Conservation (phyloP, 2,797 vertebrate genomes). For the Onychomys leucogaster region DNA sequence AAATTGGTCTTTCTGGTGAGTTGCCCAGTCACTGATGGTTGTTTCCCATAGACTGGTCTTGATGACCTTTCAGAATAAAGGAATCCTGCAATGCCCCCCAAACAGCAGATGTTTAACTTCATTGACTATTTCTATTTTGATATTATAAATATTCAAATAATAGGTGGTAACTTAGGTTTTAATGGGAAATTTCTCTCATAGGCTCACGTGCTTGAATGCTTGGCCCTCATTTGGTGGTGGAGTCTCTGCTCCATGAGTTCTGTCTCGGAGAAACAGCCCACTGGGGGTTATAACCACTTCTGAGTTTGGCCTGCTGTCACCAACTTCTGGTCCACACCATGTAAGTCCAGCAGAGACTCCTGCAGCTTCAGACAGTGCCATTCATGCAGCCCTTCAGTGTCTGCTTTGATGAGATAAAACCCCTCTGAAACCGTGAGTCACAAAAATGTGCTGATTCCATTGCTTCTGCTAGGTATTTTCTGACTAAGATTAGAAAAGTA, state of each 20-base stretch:
- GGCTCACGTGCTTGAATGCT: not conserved
- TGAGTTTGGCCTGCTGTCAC: not conserved
- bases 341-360: not conserved
- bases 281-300: not conserved
- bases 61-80: not conserved
- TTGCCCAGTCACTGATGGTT: not conserved
- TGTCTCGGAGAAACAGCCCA: not conserved
- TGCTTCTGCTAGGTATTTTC: not conserved
- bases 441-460: not conserved
- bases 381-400: not conserved
- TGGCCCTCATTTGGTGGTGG: not conserved
- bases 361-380: not conserved
- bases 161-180: not conserved
- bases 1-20: not conserved
- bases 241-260: too few species aligned
- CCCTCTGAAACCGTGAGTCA: not conserved
- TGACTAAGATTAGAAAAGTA: not conserved
- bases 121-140: not conserved
- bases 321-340: not conserved
- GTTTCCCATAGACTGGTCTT: not conserved
- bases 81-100: not conserved
- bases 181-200: not conserved
- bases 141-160: not conserved
- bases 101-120: not conserved
- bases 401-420: too few species aligned